Evolutionary conservation across 2,888 invertebrate species (phyloP), one percentile per base, ranked within the genome.

Genomic region (Chirona hameri): DNA sequence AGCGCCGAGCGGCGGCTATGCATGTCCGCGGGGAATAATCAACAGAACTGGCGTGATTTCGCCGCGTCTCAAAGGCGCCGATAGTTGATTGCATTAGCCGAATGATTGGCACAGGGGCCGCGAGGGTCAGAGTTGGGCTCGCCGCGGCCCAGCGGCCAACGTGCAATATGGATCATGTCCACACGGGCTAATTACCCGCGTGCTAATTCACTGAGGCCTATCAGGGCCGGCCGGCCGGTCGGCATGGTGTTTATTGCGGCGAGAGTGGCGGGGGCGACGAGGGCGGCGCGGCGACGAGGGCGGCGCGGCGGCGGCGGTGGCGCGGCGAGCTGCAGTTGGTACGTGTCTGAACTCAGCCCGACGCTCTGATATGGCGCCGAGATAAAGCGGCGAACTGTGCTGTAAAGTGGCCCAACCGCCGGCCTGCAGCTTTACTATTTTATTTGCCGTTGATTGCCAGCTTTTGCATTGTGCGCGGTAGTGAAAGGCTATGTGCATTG

Each of bases 61-160:
- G 76, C 21, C 39, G 31, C 39, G 39, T 76, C 39, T 76, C 76
- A 76, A 76, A 76, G 76, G 76, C 76, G 29, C 76, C 76, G 76
- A 76, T 76, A 29, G 31, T 76, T 76, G 76, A 76, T 76, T 76
- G 76, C 76, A 76, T 76, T 76, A 76, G 76, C 76, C 76, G 29
- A 72, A 39, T 76, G 76, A 76, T 76, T 76, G 76, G 76, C 76
- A 76, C 21, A 76, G 15, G 72, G 15, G 27, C 76, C 76, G 39
- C 15, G 21, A 9, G 39, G 76, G 39, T 76, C 76, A 39, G 29
- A 14, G 76, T 21, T 39, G 0, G 39, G 5, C 21, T 9, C 15
- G 27, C 76, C 76, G 57, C 57, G 9, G 57, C 15, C 12, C 12
- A 4, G 12, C 57, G 57, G 57, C 57, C 57, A 5, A 9, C 21